Conservation (phyloP, 2,797 vertebrate genomes). For the Chelon labrosus region DNA sequence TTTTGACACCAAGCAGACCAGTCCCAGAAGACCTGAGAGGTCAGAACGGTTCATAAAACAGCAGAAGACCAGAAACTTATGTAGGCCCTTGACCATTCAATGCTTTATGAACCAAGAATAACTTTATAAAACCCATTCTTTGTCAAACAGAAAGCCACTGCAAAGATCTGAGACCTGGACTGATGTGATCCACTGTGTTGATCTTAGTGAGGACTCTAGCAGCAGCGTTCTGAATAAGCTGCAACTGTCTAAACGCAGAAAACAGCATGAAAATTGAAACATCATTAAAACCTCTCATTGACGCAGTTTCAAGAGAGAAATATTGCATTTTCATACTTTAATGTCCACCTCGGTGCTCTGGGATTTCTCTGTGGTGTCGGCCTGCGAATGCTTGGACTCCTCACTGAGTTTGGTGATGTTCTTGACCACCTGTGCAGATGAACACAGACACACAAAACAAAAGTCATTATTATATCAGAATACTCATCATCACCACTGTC, state of each 20-base stretch:
- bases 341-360: constrained; percentile 89
- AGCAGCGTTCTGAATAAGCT: constrained; percentile 72
- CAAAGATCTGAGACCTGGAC: constrained; percentile 75
- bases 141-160: constrained; percentile 60
- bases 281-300: constrained; percentile 48
- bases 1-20: constrained; percentile 5
- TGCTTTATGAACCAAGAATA: constrained; percentile 49
- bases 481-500: neutral
- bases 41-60: constrained; percentile 44
- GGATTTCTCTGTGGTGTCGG: constrained; percentile 86
- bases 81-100: constrained; percentile 44
- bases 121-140: constrained; percentile 40
- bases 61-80: constrained; percentile 51
- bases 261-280: constrained; percentile 59
- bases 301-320: constrained; percentile 4
- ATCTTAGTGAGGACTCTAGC: constrained; percentile 71
- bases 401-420: constrained; percentile 87
- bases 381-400: constrained; percentile 86
- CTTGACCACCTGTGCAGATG: constrained; percentile 83
- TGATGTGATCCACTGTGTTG: constrained; percentile 71
- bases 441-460: constrained; percentile 16
- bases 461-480: neutral
- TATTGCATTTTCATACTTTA: constrained; percentile 74
- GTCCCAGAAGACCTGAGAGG: constrained; percentile 69
- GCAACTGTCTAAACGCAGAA: constrained; percentile 72